Evolutionary conservation across 2,888 invertebrate genomes (phyloP).

Genomic region (Nephrotoma guestfalica): DNA sequence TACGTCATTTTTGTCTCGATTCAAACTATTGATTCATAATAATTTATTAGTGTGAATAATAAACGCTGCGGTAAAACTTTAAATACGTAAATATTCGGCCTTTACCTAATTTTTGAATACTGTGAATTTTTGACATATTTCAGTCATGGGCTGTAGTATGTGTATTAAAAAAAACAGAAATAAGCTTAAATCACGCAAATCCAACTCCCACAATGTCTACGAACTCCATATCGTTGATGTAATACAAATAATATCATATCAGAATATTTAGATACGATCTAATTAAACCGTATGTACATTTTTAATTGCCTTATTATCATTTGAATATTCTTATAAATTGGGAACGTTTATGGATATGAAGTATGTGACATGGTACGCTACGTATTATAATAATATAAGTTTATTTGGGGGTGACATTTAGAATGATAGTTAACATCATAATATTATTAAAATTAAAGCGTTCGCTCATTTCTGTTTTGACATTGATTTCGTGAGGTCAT

Average conservation of each 20-base stretch:
- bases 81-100: not conserved
- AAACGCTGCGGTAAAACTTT: not conserved
- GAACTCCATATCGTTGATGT: not conserved
- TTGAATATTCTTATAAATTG: not conserved
- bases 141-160: not conserved
- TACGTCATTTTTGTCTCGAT: not conserved
- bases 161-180: not conserved
- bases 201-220: not conserved
- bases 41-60: not conserved
- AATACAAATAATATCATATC: not conserved
- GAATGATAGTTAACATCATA: not conserved
- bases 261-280: not conserved
- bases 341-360: not conserved
- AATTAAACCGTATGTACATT: not conserved
- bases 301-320: not conserved
- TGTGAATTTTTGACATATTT: not conserved
- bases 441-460: too few relatives aligned
- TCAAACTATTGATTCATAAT: not conserved
- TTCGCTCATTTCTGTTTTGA: too few relatives aligned
- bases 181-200: not conserved
- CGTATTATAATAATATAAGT: not conserved
- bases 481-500: not conserved
- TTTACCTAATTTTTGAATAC: not conserved
- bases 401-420: not conserved
- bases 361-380: not conserved